Base-by-base conservation (phyloP, 1,140 invertebrate species). In the Drosophila jambulina region DNA sequence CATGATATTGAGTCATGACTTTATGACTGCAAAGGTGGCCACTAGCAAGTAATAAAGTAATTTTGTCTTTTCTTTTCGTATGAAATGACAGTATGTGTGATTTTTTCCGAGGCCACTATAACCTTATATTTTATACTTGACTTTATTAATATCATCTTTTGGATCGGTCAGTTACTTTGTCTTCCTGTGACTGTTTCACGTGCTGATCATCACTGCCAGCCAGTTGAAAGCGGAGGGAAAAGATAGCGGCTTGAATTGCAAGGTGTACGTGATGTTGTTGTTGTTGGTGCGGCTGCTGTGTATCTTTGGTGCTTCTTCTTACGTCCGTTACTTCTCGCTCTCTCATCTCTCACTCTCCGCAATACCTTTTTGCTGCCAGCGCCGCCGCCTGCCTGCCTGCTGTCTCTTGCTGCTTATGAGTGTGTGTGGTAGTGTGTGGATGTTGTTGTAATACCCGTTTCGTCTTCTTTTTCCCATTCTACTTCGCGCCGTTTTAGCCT, bases 191-290 rank as follows among this genome's bases (percentile, higher is more conserved):
- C 57, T 68, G n/a, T 42, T 32, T 46, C 43, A 61, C 59, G 51
- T 25, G 42, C 12, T 34, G 53, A 75, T 77, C 74, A 77, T 77
- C 74, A 48, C 60, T 38, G 53, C 27, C 51, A 53, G 45, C 38
- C 71, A 65, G 61, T 49, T 46, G 42, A 62, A 76, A 70, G 82
- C 67, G 65, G 81, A 74, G 56, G 74, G 70, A 85, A 72, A 80
- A 88, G 74, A 88, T 88, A 88, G 85, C 78, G 78, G 81, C 85
- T 85, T 90, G 82, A 91, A 90, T 85, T 90, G 85, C 85, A 88
- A 88, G 85, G 85, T 88, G 85, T 88, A 88, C 81, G 85, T 60
- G 69, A 57, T 58, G 62, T 80, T 75, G 80, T 69, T 75, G 46
- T 49, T 56, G 60, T 49, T 78, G 58, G 25, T 78, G 74, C 34